Evolutionary conservation across 2,113 vertebrate species (phyloP).

Genomic region (Eulemur macaco): DNA sequence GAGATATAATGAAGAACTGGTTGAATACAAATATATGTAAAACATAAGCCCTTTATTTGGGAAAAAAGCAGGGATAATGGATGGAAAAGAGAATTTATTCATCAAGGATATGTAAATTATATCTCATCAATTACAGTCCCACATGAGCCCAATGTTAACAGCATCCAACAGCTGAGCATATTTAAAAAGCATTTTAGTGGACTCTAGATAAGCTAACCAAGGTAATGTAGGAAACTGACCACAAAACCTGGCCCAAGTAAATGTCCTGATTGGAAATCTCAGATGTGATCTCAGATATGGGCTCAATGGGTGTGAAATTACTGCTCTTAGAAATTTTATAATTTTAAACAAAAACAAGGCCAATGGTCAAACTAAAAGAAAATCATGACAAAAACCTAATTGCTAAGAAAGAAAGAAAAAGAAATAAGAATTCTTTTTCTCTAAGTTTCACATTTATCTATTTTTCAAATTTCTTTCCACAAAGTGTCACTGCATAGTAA

Average conservation of each 20-base stretch:
- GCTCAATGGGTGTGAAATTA: neutral
- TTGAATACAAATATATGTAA: neutral
- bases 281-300: neutral
- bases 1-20: neutral
- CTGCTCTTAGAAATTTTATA: neutral
- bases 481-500: conserved; percentile 14
- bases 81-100: neutral
- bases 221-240: neutral
- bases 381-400: neutral
- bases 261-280: conserved; percentile 6
- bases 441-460: neutral
- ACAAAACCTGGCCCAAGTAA: neutral
- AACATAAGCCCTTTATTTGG: neutral
- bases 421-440: conserved; percentile 36
- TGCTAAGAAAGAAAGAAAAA: neutral
- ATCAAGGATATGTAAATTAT: neutral
- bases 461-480: neutral
- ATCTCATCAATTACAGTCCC: neutral
- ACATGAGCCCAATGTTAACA: neutral
- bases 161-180: neutral
- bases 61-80: neutral
- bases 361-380: conserved; percentile 27
- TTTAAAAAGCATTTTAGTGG: neutral
- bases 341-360: conserved; percentile 39
- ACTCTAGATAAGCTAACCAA: neutral